Evolutionary conservation across 2,113 vertebrate genomes (phyloP).

Genomic region (Leptobrachium leishanense): DNA sequence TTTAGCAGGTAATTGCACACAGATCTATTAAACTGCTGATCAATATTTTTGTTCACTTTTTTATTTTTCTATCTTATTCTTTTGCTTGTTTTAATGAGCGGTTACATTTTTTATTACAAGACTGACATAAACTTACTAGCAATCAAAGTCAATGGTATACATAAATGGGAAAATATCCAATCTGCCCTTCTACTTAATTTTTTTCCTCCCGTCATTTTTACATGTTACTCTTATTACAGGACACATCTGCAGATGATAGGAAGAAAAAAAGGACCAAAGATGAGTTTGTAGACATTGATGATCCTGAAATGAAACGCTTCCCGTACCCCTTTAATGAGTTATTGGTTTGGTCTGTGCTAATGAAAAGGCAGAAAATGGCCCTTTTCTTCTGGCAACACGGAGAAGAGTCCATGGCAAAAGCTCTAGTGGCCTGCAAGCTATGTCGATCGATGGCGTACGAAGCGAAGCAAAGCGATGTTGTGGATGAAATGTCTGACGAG

Average conservation of each 20-base stretch:
- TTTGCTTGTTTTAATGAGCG: too few species aligned
- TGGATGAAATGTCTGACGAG: constrained; percentile 95
- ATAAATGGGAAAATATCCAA: too few species aligned
- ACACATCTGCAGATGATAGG: constrained; percentile 79
- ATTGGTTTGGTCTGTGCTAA: constrained; percentile 93
- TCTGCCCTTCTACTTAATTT: too few species aligned
- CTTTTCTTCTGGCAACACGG: constrained; percentile 99
- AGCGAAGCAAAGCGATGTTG: constrained; percentile 95
- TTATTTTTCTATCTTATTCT: too few species aligned
- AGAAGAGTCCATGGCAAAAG: constrained; percentile 98
- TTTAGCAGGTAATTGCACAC: too few species aligned
- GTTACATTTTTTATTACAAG: too few species aligned
- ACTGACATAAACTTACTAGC: too few species aligned
- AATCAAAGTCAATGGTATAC: too few species aligned
- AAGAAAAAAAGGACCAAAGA: constrained; percentile 93
- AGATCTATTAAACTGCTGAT: too few species aligned
- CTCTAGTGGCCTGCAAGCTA: constrained; percentile 93
- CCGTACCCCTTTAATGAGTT: constrained; percentile 97
- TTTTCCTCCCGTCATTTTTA: too few species aligned
- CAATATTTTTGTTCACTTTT: too few species aligned
- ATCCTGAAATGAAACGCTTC: constrained; percentile 92
- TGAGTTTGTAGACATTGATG: constrained; percentile 96
- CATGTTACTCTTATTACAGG: constrained; percentile 58
- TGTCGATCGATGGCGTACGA: constrained; percentile 94
- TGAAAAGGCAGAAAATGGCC: constrained; percentile 98